phyloP scores from a whole-genome alignment of 2,113 vertebrate species.

The Sceloporus undulatus region DNA sequence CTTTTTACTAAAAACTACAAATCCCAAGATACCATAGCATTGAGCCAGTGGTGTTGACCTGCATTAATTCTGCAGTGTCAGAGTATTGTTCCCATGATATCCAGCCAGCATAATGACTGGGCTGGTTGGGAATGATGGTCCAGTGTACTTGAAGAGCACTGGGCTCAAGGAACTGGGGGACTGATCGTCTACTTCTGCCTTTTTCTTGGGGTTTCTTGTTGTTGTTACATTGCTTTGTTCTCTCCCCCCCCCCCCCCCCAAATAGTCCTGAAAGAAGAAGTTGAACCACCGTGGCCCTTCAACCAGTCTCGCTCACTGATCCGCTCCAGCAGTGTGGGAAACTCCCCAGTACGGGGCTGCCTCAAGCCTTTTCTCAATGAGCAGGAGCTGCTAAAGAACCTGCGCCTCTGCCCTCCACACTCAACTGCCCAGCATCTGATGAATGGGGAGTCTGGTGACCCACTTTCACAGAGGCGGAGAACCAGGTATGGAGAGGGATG shows the following conservation, averaged over 20 bases:
- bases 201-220: background rate
- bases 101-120: background rate
- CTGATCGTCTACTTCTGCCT: background rate
- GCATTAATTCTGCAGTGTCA: background rate
- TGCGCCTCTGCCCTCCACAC: constrained; percentile 73
- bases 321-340: constrained; percentile 76
- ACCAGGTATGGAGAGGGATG: constrained; percentile 68
- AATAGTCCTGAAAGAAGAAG: constrained; percentile 83
- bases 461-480: constrained; percentile 71
- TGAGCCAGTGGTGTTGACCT: too few relatives aligned
- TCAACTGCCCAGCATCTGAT: constrained; percentile 70
- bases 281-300: constrained; percentile 87
- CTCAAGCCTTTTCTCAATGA: constrained; percentile 72
- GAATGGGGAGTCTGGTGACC: constrained; percentile 64
- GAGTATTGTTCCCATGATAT: background rate
- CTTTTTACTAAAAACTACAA: too few relatives aligned
- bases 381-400: constrained; percentile 73
- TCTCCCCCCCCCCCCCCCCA: background rate
- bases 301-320: constrained; percentile 65
- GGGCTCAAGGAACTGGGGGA: background rate
- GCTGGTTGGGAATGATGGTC: background rate
- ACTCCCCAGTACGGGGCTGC: constrained; percentile 76
- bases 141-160: background rate
- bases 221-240: background rate
- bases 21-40: too few relatives aligned